Evolutionary conservation across 2,888 invertebrate genomes (phyloP).

Genomic region (Synergus japonicus): DNA sequence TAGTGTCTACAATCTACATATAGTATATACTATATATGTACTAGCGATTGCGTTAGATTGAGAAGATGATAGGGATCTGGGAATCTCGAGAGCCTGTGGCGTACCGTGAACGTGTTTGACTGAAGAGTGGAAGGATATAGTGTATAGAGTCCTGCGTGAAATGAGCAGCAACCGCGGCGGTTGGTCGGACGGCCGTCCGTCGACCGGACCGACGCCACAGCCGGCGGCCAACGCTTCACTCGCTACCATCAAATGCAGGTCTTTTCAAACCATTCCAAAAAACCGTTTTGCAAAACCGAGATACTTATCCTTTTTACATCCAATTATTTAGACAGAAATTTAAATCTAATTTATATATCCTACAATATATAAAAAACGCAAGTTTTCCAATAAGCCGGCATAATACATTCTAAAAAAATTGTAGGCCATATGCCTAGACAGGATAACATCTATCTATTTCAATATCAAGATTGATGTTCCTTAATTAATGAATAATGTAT

Average conservation of each 20-base stretch:
- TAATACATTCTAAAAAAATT: not conserved
- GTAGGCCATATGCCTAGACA: not conserved
- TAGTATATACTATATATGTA: not conserved
- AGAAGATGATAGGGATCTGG: not conserved
- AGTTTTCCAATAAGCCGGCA: not conserved
- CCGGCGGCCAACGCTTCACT: slow-evolving; percentile 4
- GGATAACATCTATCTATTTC: not conserved
- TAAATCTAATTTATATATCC: not conserved
- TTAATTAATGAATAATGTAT: slow-evolving; percentile 28
- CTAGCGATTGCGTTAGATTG: too few relatives aligned
- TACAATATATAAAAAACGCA: not conserved
- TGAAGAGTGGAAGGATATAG: not conserved
- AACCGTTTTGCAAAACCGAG: not conserved
- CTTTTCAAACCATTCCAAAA: not conserved
- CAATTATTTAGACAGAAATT: not conserved
- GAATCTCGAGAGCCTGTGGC: not conserved
- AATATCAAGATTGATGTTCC: slow-evolving; percentile 5
- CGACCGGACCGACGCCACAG: not conserved
- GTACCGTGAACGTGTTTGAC: not conserved
- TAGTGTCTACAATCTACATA: not conserved
- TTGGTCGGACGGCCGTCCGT: not conserved
- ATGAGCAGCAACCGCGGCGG: slow-evolving; percentile 4
- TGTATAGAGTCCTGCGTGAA: not conserved
- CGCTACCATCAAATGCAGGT: slow-evolving; percentile 3
- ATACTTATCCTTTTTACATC: not conserved